phyloP scores from a whole-genome alignment of 2,113 vertebrate species.

The Oreochromis niloticus region DNA sequence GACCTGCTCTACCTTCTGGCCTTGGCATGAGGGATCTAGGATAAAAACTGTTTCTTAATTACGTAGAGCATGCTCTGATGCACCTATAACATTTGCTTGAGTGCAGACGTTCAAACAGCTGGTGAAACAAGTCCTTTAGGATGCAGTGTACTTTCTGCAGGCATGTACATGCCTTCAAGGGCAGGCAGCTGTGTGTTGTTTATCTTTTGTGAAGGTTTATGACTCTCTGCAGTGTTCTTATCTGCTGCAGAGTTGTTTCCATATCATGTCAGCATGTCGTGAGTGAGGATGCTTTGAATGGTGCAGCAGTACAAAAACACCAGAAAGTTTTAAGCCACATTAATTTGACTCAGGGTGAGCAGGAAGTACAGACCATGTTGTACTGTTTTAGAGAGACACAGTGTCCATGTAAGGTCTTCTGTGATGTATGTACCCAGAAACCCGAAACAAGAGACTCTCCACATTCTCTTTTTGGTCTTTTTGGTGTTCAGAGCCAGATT shows the following conservation, averaged over 20 bases:
- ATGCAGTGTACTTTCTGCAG: neutral
- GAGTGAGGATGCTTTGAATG: neutral
- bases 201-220: neutral
- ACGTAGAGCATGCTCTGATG: neutral
- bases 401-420: neutral
- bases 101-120: neutral
- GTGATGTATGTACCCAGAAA: neutral
- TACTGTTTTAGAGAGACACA: neutral
- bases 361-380: neutral
- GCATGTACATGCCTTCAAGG: neutral
- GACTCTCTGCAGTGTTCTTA: neutral
- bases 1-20: neutral
- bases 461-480: neutral
- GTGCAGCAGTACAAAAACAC: neutral
- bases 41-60: neutral
- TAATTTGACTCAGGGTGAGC: neutral
- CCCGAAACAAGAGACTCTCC: neutral
- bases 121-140: neutral
- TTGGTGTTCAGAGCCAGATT: neutral
- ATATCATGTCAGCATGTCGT: neutral
- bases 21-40: neutral
- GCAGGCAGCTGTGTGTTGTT: neutral
- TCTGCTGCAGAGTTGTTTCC: neutral
- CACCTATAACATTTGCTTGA: neutral
- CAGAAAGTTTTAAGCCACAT: neutral